Evolutionary conservation across 2,888 invertebrate species (phyloP), one percentile per base, ranked within the genome.

Genomic region (Perithous albicinctus): DNA sequence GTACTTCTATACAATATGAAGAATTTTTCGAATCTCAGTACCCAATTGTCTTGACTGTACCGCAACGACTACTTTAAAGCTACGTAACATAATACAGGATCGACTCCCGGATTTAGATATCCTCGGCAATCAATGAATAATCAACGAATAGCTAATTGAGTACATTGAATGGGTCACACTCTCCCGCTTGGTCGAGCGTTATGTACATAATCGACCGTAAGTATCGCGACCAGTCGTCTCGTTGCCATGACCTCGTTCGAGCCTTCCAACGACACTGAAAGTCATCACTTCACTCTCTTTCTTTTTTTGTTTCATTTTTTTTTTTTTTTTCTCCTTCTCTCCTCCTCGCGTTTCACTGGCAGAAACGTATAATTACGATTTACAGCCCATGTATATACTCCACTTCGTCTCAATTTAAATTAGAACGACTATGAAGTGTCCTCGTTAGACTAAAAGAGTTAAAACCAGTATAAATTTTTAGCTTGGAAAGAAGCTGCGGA

Each of bases 191-290:
- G 59, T 35, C 48, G 61, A 61, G 23, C 35, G 46, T 10, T 72
- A 63, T 29, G 43, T 54, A 75, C 63, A 70, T 64, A 29, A 69
- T 67, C 66, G 41, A 67, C 51, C n/a, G 48, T 67, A 67, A 79
- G 67, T 74, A 74, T 67, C 67, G 54, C 67, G 73, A 80, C 63
- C 29, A n/a, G 59, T 43, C 63, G 63, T 67, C 70, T 70, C 66
- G 69, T 64, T 77, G 77, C 80, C 80, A 67, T 81, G 80, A 81
- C 80, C 80, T 77, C 80, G 67, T 81, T 73, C 35, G 35, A 12
- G 69, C 78, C 81, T 74, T 64, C 74, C 56, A 74, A 64, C 67
- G 78, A 74, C 78, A 73, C 67, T 63, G 77, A 73, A 73, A 81
- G 67, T 76, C 59, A 77, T 80, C 70, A 59, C 63, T 72, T 70